Conservation (phyloP, 2,113 vertebrate genomes). For the Sinosuthora webbiana region DNA sequence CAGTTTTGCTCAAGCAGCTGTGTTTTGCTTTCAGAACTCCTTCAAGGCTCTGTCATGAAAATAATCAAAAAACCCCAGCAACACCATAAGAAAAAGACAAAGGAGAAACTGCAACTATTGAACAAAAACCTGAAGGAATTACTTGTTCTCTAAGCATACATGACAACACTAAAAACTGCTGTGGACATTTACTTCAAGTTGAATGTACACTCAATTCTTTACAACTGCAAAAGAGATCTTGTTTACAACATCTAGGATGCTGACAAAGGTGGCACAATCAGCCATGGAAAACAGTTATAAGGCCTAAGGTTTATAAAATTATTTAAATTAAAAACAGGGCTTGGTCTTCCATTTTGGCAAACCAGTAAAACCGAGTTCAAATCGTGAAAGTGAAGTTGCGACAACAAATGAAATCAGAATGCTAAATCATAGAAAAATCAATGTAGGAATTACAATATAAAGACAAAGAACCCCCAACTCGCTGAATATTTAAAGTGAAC, state of each 20-base stretch:
- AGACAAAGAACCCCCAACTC: background rate
- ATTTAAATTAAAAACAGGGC: too few species aligned
- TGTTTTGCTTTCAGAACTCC: background rate
- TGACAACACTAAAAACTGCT: background rate
- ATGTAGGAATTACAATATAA: background rate
- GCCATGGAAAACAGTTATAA: background rate
- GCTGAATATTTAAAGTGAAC: background rate
- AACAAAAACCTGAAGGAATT: background rate
- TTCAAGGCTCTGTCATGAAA: background rate
- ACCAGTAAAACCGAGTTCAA: background rate
- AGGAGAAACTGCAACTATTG: background rate
- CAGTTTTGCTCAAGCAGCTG: background rate
- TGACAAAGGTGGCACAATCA: background rate
- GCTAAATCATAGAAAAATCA: background rate
- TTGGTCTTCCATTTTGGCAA: background rate
- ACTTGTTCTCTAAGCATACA: background rate
- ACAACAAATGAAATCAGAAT: background rate
- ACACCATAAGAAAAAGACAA: background rate
- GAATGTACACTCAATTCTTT: background rate
- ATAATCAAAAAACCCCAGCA: background rate
- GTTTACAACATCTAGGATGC: background rate
- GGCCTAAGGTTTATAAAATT: background rate
- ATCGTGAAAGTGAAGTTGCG: background rate
- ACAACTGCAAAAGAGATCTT: background rate
- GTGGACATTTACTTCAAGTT: background rate